Base-by-base conservation (phyloP, 2,888 invertebrate genomes). In the Deladenus siricidicola region DNA sequence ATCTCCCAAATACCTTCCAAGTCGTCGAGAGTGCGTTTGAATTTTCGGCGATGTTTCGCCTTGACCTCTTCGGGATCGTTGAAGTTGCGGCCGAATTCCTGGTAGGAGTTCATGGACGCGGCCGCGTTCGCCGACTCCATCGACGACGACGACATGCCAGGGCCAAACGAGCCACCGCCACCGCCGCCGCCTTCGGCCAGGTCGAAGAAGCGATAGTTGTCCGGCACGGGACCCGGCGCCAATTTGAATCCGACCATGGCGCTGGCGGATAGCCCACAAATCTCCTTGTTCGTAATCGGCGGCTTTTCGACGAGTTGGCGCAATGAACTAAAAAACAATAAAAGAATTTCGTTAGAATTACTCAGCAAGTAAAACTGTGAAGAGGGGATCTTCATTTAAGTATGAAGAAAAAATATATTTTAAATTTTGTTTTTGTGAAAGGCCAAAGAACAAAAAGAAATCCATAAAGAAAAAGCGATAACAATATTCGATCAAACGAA, bases 191-290 rank as follows among this genome's bases (percentile, higher is more conserved):
- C 29, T 24, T 56, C 54, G 34, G 53, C 42, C 48, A 60, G 45
- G 42, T 71, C 70, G 43, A 67, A 67, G 28, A 70, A 56, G n/a
- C 66, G 70, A 26, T 68, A 70, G 17, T 54, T 50, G 26, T 67
- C 70, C 4, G 70, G 70, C 14, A 67, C 61, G 3, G 67, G 70
- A 17, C 60, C 65, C 34, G 65, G 58, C 19, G 65, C 55, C 14
- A 65, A 47, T 29, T 65, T 65, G 48, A 65, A 65, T n/a, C 65
- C 65, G 42, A 54, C 51, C 67, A 68, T 65, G 26, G 28, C 52
- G 19, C 65, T 56, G 23, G 67, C 42, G 10, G 56, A 55, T 3
- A 65, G 49, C 19, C 43, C 49, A 39, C 43, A 29, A 21, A 65
- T 57, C 26, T 68, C 65, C 42, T 56, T 49, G n/a, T 34, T 48